A percentile compares a stretch with the other conserved stretches of the same genome.
Evolutionary conservation across 2,797 vertebrate species (phyloP).

Genomic region (Potorous gilbertii): DNA sequence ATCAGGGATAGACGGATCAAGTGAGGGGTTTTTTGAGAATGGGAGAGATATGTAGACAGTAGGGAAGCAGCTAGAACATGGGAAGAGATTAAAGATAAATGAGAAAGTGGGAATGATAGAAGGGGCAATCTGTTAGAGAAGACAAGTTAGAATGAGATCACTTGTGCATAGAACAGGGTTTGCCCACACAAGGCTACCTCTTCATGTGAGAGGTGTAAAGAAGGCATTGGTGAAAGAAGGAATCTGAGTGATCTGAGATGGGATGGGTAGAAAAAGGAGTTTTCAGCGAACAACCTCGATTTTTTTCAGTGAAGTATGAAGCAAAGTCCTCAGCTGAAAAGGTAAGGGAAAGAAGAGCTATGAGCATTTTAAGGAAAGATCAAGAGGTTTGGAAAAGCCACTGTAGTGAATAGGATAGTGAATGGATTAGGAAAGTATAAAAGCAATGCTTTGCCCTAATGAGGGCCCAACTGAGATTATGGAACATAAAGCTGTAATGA

Average conservation of each 20-base stretch:
- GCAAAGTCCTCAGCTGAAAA: not conserved
- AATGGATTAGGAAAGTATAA: not conserved
- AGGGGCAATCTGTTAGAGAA: not conserved
- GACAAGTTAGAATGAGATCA: not conserved
- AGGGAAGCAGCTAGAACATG: not conserved
- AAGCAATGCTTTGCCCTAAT: not conserved
- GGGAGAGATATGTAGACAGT: not conserved
- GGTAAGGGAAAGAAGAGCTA: not conserved
- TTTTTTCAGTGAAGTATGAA: not conserved
- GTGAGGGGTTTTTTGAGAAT: not conserved
- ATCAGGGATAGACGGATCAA: not conserved
- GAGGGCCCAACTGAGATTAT: not conserved
- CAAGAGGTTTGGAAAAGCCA: not conserved
- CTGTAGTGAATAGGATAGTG: not conserved
- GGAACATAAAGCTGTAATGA: not conserved
- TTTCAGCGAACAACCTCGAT: not conserved
- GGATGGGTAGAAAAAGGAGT: not conserved
- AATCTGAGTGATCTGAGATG: not conserved
- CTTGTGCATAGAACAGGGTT: not conserved
- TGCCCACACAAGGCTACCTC: not conserved
- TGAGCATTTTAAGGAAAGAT: not conserved
- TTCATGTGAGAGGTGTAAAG: not conserved
- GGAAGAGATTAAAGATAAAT: not conserved
- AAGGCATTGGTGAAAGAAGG: not conserved
- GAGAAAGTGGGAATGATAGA: not conserved